These are phyloP conservation scores for Danio jaintianensis DNA, from an alignment of 2,797 vertebrate genomes.

Conservation along the genomic window DNA sequence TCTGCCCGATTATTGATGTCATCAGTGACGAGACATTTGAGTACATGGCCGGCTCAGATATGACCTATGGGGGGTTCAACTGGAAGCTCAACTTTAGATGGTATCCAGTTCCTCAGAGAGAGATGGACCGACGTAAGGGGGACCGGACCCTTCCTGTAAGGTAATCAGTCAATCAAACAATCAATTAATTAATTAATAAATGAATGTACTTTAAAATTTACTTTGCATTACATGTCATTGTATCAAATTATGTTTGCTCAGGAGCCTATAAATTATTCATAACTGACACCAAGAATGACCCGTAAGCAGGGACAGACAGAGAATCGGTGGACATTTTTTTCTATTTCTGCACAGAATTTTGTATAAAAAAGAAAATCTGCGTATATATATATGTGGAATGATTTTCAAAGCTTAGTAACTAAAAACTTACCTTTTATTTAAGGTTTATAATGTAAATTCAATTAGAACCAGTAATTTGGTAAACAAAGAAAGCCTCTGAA, in stretches of 20 bases:
- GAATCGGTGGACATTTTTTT: too few relatives aligned
- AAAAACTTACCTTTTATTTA: too few relatives aligned
- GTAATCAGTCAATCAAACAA: conserved; percentile 62
- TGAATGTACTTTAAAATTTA: background rate
- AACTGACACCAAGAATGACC: background rate
- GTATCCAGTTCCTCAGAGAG: conserved; percentile 97
- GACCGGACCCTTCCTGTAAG: conserved; percentile 95
- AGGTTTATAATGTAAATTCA: too few relatives aligned
- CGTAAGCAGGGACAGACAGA: background rate
- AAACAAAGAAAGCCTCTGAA: too few relatives aligned
- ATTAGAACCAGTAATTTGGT: too few relatives aligned
- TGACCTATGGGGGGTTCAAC: conserved; percentile 98
- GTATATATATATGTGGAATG: too few relatives aligned
- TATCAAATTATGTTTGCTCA: background rate
- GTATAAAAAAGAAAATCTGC: too few relatives aligned
- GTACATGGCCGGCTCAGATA: conserved; percentile 98
- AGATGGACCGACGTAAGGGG: conserved; percentile 97
- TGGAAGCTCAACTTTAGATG: conserved; percentile 99
- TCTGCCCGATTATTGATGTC: conserved; percentile 90
- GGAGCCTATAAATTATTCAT: background rate
- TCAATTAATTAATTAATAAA: too few relatives aligned
- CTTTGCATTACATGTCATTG: background rate
- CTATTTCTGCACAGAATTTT: too few relatives aligned
- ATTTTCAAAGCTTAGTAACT: too few relatives aligned
- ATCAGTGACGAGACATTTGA: conserved; percentile 98